These are phyloP conservation scores for Rotaria macrura DNA, from an alignment of 2,888 invertebrate genomes.

Conservation along the genomic window DNA sequence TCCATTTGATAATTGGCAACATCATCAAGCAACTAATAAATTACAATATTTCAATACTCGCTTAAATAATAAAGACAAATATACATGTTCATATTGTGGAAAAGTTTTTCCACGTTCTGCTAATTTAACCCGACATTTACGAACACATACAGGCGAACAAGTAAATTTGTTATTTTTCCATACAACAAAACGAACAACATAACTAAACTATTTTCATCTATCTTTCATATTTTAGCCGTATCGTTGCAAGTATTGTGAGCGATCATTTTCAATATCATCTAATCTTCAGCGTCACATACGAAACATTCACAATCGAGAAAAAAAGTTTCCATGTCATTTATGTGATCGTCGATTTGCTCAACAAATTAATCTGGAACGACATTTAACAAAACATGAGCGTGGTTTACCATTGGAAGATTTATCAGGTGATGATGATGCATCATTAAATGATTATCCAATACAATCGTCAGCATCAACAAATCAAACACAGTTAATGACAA, in stretches of 20 bases:
- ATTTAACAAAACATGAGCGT: conserved; percentile 32
- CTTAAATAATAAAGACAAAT: conserved; percentile 24
- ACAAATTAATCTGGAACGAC: conserved; percentile 33
- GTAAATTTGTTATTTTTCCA: neutral
- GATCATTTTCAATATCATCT: conserved; percentile 95
- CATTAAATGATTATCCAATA: conserved; percentile 6
- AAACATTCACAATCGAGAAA: conserved; percentile 69
- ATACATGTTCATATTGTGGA: conserved; percentile 32
- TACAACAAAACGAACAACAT: no score
- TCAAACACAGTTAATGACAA: neutral
- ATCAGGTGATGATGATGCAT: conserved; percentile 15
- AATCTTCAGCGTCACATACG: conserved; percentile 90
- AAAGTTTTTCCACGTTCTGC: conserved; percentile 77
- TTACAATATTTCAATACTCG: conserved; percentile 15
- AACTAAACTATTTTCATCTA: neutral
- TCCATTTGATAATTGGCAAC: neutral
- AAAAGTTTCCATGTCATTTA: conserved; percentile 28
- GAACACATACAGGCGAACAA: conserved; percentile 82
- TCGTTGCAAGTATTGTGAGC: conserved; percentile 60
- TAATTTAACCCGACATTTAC: conserved; percentile 83
- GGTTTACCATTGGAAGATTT: conserved; percentile 6
- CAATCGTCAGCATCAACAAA: neutral
- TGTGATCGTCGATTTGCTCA: conserved; percentile 33
- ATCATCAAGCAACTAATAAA: neutral
- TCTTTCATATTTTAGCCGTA: conserved; percentile 43